Evolutionary conservation across 2,113 vertebrate species (phyloP), one percentile per base, ranked within the genome.

Genomic region (Gallinago media): DNA sequence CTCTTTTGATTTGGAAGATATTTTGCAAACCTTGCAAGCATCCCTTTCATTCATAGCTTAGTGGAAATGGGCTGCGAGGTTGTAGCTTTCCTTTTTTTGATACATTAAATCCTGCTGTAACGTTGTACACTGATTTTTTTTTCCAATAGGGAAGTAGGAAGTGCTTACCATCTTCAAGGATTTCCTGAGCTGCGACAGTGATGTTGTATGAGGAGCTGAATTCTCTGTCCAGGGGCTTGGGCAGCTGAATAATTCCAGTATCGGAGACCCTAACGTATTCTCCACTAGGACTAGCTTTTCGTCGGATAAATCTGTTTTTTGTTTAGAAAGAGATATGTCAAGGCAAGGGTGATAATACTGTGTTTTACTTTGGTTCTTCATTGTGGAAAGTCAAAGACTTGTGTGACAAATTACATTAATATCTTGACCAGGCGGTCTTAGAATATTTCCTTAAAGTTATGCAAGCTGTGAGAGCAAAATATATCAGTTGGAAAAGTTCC

Each of bases 181-280:
- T 78, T 95, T 99, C 99, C 74, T 98, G 98, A 17, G 99, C 99
- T 76, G 97, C 99, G 56, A 99, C 98, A 36, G 98, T 98, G 94
- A 99, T 98, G 89, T 98, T 98, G 95, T 99, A 98, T 71, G 96
- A 98, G 8, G 98, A 85, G 34, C 97, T 92, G 70, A 97, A 80
- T 97, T 99, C 99, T 95, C 99, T 97, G 97, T 99, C 99, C 92
- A 99, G 95, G 27, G 81, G 96, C 95, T 96, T 98, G 65, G 95
- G 95, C n/a, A 98, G 98, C 8, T 93, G 97, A 94, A 99, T 98
- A 67, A 95, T 82, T 58, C 99, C 99, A 0, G 58, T 67, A 6
- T 97, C 91, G 31, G 97, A 95, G 84, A 99, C 97, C 34, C 72
- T 71, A 66, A 99, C 92, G 8, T 98, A 98, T 50, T 98, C 96